Base-by-base conservation (phyloP, 2,113 vertebrate species). In the Rhineura floridana region DNA sequence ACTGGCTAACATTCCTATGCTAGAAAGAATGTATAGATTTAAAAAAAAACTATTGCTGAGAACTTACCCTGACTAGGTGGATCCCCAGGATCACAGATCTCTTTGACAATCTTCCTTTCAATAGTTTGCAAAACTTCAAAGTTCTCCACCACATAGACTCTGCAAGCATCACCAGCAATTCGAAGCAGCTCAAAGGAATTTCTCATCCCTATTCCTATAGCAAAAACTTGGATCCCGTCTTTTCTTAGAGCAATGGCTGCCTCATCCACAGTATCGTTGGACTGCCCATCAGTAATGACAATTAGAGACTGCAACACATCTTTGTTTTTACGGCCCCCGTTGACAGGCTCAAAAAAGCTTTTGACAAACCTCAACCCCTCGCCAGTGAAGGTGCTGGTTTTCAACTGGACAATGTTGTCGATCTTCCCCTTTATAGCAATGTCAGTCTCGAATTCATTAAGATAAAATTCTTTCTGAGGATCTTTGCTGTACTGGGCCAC, bases 251-350 rank as follows among this genome's bases (percentile, higher is more conserved):
- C 2, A 0, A 91, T 36, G 0, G 96, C 96, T 1, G 95, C 85
- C 0, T 93, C 87, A 3, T 87, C 55, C 65, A 97, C 96, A 0
- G 33, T 72, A 6, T 97, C 97, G 13, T 91, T 25, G 0, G 97
- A 97, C 0, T 91, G 83, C 0, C 97, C 96, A 12, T 97, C 97
- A 0, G 97, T 98, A 92, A 98, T 97, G 78, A 98, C 91, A 25
- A 98, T 84, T 69, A 98, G 94, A 36, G 96, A 97, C 90, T 98
- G 97, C 10, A 95, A 93, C 42, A 97, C 84, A 3, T 76, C 77
- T 0, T 36, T 75, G 13, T 87, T 88, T 28, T 67, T 95, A 6
- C 96, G 92, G 77, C 97, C 91, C 2, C 98, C 97, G 0, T 46
- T 89, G 0, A 81, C 91, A 6, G 89, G 85, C 9, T 96, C 44